Evolutionary conservation across 2,888 invertebrate species (phyloP), one percentile per base, ranked within the genome.

Genomic region (Auanema freiburgensis): DNA sequence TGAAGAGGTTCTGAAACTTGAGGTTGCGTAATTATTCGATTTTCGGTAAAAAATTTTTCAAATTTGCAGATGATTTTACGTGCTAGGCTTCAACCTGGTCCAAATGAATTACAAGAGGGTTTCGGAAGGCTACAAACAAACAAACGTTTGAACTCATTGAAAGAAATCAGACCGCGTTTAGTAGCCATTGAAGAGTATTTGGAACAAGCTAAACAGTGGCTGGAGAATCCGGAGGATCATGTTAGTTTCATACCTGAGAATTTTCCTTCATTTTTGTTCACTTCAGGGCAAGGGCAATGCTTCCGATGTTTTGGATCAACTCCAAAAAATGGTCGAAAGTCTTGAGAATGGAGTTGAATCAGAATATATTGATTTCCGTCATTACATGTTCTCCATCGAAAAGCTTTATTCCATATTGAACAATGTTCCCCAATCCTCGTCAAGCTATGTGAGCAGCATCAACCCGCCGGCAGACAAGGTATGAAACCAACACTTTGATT

Each of bases 1-100:
- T 4, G 66, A 73, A 57, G 73, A 73, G 57, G 46, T 73, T 18
- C 62, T 73, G 21, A 73, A 73, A 51, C 61, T 68, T 10, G 73
- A 73, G 62, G 68, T 61, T 21, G 14, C 5, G 12, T 11, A 46
- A 2, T 6, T 57, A 8, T 46, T 11, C 8, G 46, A 8, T 18
- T 55, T n/a, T n/a, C 4, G 6, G 33, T 33, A 33, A 33, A 33
- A 8, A n/a, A n/a, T n/a, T n/a, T 33, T 33, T 33, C 4, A 3
- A 33, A 33, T 11, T 23, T 40, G 10, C 52, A 63, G 63, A 63
- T 72, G 70, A 53, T 66, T 14, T 46, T 68, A 11, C 44, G 72
- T 21, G 66, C 64, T 41, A 61, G 67, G 11, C 44, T 50, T 18
- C 67, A 69, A 21, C 42, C 65, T 11, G 65, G 61, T 21, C 54